Percentiles rank a stretch among this genome's conserved stretches.
phyloP scores from a whole-genome alignment of 1,140 invertebrate species.

The Pinna nobilis region DNA sequence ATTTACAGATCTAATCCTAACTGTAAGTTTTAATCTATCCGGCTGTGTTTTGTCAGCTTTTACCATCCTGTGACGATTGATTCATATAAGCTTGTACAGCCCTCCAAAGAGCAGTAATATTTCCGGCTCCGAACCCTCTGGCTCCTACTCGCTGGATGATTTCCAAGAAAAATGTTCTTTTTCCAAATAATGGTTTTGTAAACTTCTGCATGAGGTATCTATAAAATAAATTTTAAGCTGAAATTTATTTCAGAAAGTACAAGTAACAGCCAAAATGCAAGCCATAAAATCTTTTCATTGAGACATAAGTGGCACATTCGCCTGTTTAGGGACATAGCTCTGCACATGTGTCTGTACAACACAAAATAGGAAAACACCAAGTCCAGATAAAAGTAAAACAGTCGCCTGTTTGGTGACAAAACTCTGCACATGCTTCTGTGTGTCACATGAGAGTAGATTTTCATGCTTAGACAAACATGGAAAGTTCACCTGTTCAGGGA shows the following conservation, averaged over 20 bases:
- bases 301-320: no score
- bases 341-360: no score
- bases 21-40: no score
- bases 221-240: conserved; percentile 26
- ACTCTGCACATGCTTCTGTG: no score
- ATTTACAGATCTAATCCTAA: no score
- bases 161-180: conserved; percentile 78
- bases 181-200: conserved; percentile 76
- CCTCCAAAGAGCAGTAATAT: conserved; percentile 77
- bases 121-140: conserved; percentile 77
- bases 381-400: background rate
- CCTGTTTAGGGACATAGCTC: no score
- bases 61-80: no score
- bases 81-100: conserved; percentile 64
- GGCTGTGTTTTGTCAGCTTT: no score
- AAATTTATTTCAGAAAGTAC: background rate
- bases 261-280: background rate
- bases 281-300: background rate
- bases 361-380: background rate
- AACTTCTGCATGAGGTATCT: conserved; percentile 79
- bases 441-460: no score
- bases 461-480: no score
- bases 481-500: no score
- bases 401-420: no score
- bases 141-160: conserved; percentile 77